A percentile compares a stretch with the other conserved stretches of the same genome.
phyloP scores from a whole-genome alignment of 2,797 vertebrate species.

The Paratrypauchen microcephalus region DNA sequence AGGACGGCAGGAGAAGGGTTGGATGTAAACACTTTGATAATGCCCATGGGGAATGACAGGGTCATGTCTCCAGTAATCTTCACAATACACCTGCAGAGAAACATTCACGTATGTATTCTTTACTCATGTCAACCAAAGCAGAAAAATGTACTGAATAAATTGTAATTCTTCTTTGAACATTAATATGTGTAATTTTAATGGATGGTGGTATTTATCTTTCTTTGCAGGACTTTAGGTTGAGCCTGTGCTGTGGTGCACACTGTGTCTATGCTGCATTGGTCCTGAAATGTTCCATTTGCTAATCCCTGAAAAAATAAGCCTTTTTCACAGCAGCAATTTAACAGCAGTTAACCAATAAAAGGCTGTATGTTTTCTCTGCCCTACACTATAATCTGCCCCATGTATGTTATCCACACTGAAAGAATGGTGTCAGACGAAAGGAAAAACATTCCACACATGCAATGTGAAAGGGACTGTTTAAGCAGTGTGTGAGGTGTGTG shows the following conservation, averaged over 20 bases:
- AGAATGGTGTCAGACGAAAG: constrained; percentile 72
- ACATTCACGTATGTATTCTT: neutral
- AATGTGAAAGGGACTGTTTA: constrained; percentile 23
- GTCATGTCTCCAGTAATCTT: constrained; percentile 99
- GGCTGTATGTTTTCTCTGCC: constrained; percentile 73
- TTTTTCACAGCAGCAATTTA: constrained; percentile 74
- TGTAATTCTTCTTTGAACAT: neutral
- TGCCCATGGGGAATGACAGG: constrained; percentile 93
- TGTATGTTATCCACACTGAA: constrained; percentile 73
- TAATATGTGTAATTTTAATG: neutral
- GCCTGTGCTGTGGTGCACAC: constrained; percentile 30
- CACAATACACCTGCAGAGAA: constrained; percentile 88
- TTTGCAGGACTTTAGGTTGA: constrained; percentile 7
- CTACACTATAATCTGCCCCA: constrained; percentile 67
- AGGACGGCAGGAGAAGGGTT: constrained; percentile 92
- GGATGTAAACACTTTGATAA: constrained; percentile 96
- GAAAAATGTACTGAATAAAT: neutral
- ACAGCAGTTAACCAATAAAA: constrained; percentile 78
- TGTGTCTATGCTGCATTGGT: constrained; percentile 57
- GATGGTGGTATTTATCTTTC: neutral
- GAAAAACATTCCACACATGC: constrained; percentile 61
- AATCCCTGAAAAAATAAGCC: constrained; percentile 74
- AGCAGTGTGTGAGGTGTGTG: neutral
- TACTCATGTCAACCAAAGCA: neutral
- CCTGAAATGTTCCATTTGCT: constrained; percentile 78